A percentile compares a stretch with the other conserved stretches of the same genome.
Evolutionary conservation across 2,797 vertebrate genomes (phyloP).

Genomic region (Phyllotis vaccarum): DNA sequence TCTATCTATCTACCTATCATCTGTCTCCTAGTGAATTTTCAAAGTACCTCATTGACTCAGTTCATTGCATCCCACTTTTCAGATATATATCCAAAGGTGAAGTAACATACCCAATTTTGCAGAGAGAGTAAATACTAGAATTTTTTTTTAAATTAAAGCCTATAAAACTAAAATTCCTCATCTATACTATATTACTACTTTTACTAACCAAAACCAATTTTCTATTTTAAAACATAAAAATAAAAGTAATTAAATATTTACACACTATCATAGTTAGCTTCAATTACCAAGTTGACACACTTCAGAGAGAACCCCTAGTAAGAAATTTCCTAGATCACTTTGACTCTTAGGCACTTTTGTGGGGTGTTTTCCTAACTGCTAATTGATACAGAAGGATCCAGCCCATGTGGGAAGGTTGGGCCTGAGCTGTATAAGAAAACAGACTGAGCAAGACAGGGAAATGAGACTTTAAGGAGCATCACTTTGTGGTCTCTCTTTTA

Average conservation of each 20-base stretch:
- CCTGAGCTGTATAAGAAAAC: neutral
- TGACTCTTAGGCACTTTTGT: neutral
- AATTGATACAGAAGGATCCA: neutral
- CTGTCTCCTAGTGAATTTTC: neutral
- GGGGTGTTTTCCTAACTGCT: neutral
- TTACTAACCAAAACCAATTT: conserved; percentile 31
- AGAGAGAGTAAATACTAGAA: conserved; percentile 17
- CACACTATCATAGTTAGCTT: neutral
- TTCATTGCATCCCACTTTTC: conserved; percentile 1
- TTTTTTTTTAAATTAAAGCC: conserved; percentile 15
- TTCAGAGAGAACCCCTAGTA: neutral
- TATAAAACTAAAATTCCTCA: neutral
- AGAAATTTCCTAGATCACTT: neutral
- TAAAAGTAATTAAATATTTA: neutral
- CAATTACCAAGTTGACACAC: neutral
- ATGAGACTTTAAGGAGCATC: neutral
- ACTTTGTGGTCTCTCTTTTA: neutral
- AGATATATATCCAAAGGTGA: neutral
- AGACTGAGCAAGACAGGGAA: neutral
- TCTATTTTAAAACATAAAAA: neutral
- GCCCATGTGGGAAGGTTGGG: neutral
- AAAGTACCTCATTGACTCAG: neutral
- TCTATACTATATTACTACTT: neutral
- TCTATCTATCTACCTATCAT: neutral
- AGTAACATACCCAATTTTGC: neutral